These are phyloP conservation scores for Peromyscus melanophrys DNA, from an alignment of 2,797 vertebrate species.

Conservation along the genomic window DNA sequence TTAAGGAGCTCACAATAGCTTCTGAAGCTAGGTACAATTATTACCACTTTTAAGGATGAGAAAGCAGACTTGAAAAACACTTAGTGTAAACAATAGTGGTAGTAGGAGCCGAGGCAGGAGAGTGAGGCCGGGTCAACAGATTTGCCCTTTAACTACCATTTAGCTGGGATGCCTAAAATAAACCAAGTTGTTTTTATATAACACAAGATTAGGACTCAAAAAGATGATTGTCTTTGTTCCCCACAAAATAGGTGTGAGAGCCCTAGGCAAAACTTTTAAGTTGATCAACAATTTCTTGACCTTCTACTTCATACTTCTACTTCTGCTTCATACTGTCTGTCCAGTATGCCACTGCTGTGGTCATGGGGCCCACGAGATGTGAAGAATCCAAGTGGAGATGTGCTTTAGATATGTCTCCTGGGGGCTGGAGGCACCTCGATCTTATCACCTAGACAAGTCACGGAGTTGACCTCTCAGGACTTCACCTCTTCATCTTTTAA, in stretches of 20 bases:
- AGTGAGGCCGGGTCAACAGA: background rate
- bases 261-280: background rate
- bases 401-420: background rate
- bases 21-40: conserved; percentile 7
- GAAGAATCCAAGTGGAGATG: no score
- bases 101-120: background rate
- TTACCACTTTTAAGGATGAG: conserved; percentile 9
- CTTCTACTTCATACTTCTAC: background rate
- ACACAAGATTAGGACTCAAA: background rate
- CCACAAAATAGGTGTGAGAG: background rate
- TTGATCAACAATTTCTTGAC: background rate
- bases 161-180: background rate
- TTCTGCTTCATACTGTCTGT: background rate
- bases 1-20: background rate
- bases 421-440: background rate
- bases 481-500: conserved; percentile 1
- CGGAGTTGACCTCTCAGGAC: background rate
- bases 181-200: conserved; percentile 5
- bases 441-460: background rate
- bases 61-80: conserved; percentile 1
- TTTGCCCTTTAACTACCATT: background rate
- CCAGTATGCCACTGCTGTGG: no score
- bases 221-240: conserved; percentile 7
- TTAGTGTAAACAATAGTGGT: background rate
- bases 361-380: no score